phyloP scores from a whole-genome alignment of 2,797 vertebrate species.

The Lepus townsendii region DNA sequence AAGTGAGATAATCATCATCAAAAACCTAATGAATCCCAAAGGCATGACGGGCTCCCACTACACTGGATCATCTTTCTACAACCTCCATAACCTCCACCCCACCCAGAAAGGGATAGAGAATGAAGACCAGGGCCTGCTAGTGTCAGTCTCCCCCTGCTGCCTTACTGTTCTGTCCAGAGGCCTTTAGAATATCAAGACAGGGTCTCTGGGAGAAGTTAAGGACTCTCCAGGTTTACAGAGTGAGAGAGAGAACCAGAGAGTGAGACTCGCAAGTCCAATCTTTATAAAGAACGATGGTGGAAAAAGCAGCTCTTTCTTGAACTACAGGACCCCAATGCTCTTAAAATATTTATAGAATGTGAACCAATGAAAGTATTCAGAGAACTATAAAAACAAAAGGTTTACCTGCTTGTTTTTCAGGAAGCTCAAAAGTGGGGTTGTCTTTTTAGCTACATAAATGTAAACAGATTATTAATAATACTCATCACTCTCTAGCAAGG shows the following conservation, averaged over 20 bases:
- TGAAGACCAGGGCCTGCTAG: constrained; percentile 23
- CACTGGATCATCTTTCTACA: constrained; percentile 19
- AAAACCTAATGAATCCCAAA: constrained; percentile 54
- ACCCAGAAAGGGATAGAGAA: constrained; percentile 27
- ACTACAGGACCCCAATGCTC: constrained; percentile 38
- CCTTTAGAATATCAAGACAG: constrained; percentile 9
- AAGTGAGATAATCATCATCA: constrained; percentile 18
- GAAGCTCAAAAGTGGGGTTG: constrained; percentile 98
- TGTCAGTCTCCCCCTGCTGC: neutral
- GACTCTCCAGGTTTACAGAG: constrained; percentile 39
- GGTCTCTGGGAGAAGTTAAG: constrained; percentile 49
- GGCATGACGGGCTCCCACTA: constrained; percentile 16
- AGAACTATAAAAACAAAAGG: constrained; percentile 70
- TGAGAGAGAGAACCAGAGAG: constrained; percentile 30
- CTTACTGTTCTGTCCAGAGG: neutral
- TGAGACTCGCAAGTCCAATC: constrained; percentile 27
- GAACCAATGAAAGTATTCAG: constrained; percentile 67
- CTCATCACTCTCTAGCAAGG: constrained; percentile 67
- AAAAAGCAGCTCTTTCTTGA: constrained; percentile 44
- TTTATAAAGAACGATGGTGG: constrained; percentile 37
- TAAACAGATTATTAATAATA: constrained; percentile 83
- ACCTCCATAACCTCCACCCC: neutral
- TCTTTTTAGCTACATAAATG: constrained; percentile 94
- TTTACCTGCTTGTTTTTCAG: constrained; percentile 99
- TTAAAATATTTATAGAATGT: constrained; percentile 41